Evolutionary conservation across 1,140 invertebrate genomes (phyloP).

Genomic region (Belonocnema kinseyi): DNA sequence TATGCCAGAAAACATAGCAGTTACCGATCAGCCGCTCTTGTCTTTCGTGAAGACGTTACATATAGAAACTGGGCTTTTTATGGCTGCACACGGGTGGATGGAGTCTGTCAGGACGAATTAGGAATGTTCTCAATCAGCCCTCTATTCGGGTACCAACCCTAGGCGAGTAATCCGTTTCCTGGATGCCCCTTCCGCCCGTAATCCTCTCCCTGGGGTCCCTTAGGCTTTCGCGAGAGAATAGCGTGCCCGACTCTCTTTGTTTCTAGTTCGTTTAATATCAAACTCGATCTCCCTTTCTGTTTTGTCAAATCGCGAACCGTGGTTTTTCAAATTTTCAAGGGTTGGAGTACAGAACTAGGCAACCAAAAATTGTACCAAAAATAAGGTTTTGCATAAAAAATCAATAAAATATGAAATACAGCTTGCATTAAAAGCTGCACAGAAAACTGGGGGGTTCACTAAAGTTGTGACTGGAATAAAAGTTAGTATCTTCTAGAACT

Average conservation of each 20-base stretch:
- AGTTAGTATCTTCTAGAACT: no score
- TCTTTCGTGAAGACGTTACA: slow-evolving; percentile 38
- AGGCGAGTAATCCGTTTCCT: slow-evolving; percentile 63
- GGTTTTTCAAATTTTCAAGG: neutral
- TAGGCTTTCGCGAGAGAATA: slow-evolving; percentile 32
- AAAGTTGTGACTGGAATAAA: no score
- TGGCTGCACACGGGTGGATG: slow-evolving; percentile 69
- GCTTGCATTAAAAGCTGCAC: no score
- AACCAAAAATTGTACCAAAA: no score
- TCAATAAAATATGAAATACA: no score
- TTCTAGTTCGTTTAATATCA: slow-evolving; percentile 59
- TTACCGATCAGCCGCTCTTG: slow-evolving; percentile 23
- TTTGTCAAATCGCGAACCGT: slow-evolving; percentile 4
- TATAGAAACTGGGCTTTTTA: slow-evolving; percentile 55
- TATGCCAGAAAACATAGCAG: slow-evolving; percentile 29
- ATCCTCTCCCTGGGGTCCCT: slow-evolving; percentile 61
- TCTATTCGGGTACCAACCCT: slow-evolving; percentile 67
- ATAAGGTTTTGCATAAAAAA: neutral
- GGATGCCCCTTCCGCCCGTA: slow-evolving; percentile 49
- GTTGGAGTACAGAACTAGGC: no score
- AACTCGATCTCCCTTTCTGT: slow-evolving; percentile 13
- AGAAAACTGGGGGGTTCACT: no score
- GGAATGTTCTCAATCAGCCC: slow-evolving; percentile 75
- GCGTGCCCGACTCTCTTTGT: slow-evolving; percentile 48
- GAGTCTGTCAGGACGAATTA: slow-evolving; percentile 73